phyloP scores from a whole-genome alignment of 2,113 vertebrate species.

The Ameiurus melas region DNA sequence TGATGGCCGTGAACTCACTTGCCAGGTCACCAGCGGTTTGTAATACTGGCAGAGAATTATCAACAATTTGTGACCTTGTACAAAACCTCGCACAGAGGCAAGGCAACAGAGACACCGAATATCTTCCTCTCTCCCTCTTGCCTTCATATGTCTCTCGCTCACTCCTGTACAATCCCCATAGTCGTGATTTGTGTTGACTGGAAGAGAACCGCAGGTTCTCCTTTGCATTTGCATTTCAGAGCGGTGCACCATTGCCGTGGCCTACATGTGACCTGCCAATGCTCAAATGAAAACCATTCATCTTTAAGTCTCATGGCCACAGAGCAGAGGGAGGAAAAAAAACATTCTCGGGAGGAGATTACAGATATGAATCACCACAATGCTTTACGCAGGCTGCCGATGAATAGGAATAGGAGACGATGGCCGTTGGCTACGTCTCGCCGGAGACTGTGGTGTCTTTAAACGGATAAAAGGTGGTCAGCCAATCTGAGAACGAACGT shows the following conservation, averaged over 20 bases:
- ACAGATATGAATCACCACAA: constrained; percentile 56
- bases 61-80: constrained; percentile 23
- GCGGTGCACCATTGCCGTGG: constrained; percentile 39
- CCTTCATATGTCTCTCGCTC: constrained; percentile 3
- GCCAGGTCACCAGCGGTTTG: neutral
- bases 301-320: constrained; percentile 58
- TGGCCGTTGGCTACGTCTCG: constrained; percentile 37
- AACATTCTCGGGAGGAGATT: constrained; percentile 50
- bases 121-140: neutral
- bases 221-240: constrained; percentile 45
- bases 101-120: neutral
- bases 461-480: constrained; percentile 37
- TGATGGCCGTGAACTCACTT: constrained; percentile 12
- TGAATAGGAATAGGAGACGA: constrained; percentile 50
- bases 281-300: constrained; percentile 58
- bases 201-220: constrained; percentile 24
- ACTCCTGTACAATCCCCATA: constrained; percentile 4
- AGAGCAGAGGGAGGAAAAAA: constrained; percentile 15
- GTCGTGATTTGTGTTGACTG: constrained; percentile 35
- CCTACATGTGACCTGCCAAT: constrained; percentile 51
- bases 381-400: constrained; percentile 42
- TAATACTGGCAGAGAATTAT: neutral
- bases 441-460: constrained; percentile 35
- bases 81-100: neutral
- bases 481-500: constrained; percentile 22